Base-by-base conservation (phyloP, 2,113 vertebrate species). In the Paralichthys olivaceus region DNA sequence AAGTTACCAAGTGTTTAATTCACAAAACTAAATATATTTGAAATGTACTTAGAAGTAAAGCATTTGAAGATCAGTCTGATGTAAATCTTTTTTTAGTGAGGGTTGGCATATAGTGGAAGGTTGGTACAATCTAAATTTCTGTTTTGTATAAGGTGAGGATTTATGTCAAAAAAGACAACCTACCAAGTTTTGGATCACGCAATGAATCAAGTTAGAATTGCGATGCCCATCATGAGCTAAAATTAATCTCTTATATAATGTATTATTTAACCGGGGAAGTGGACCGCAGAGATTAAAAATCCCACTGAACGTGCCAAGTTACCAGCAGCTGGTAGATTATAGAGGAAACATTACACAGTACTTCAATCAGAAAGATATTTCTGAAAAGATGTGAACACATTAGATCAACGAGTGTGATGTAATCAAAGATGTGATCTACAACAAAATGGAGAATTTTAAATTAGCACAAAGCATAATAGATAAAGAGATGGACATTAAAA, bases 171-270 rank as follows among this genome's bases (percentile, higher is more conserved):
- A 51, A 32, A 1, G 12, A 28, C 4, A 43, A 13, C 32, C 11
- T n/a, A 8, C n/a, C 12, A 15, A 49, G 53, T 69, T 69, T 51
- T 6, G 4, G n/a, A 53, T 71, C 19, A 20, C 1, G 22, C n/a
- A 59, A 67, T 20, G 14, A 29, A 15, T 32, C 11, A 6, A 49
- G 56, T 55, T 37, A 34, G 64, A 69, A 57, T 63, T 47, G 69
- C 70, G 73, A 66, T 79, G 26, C 7, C 14, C 64, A 67, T 60
- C 34, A 17, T 57, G 15, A 70, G 51, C 69, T 67, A 25, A 49
- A 37, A 73, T 59, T 82, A 90, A 81, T 83, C 81, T 34, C 20
- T 88, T 87, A 84, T 73, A 54, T 85, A 89, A 89, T 68, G 69
- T 72, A 73, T 81, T 86, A 80, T 83, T 79, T 70, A 86, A 87